Evolutionary conservation across 2,797 vertebrate genomes (phyloP).

Genomic region (Epinephelus malabaricus): DNA sequence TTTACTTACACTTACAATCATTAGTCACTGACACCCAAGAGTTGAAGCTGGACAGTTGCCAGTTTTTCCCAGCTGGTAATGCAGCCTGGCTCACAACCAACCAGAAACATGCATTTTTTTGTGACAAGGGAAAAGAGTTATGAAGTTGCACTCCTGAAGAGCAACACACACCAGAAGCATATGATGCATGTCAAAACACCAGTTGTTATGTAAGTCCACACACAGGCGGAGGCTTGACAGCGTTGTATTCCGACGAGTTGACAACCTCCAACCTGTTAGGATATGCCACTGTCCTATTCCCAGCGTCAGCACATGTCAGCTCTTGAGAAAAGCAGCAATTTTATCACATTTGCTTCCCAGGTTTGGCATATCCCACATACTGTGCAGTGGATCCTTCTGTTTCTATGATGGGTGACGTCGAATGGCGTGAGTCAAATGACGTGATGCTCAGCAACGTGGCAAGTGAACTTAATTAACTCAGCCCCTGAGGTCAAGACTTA

Average conservation of each 20-base stretch:
- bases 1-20: not conserved
- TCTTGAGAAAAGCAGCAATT: not conserved
- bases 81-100: not conserved
- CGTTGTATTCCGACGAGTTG: not conserved
- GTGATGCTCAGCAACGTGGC: not conserved
- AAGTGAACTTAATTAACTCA: not conserved
- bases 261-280: not conserved
- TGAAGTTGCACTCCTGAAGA: not conserved
- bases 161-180: not conserved
- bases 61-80: not conserved
- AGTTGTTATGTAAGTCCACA: not conserved
- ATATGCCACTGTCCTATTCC: not conserved
- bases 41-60: not conserved
- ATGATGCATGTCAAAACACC: constrained; percentile 13
- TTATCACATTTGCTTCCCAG: not conserved
- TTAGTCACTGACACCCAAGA: no score
- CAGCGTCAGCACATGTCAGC: constrained; percentile 6
- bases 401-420: not conserved
- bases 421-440: not conserved
- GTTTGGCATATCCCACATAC: not conserved
- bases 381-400: not conserved
- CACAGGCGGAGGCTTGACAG: not conserved
- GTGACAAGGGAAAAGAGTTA: not conserved
- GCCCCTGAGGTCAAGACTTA: not conserved
- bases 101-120: not conserved